phyloP scores from a whole-genome alignment of 2,113 vertebrate species.

The Arizona elegans region DNA sequence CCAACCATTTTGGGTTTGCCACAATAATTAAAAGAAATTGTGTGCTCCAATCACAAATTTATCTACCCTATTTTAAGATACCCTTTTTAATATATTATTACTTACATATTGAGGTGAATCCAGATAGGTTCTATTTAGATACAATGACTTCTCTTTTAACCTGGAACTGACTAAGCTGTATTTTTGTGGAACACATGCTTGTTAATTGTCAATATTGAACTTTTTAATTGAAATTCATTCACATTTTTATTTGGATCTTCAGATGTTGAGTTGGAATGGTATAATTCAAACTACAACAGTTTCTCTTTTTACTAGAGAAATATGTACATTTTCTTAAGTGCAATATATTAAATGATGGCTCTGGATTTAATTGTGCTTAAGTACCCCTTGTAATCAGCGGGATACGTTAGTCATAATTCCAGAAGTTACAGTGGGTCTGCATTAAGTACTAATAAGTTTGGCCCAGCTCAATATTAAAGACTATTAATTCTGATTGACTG shows the following conservation, averaged over 20 bases:
- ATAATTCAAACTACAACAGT: neutral
- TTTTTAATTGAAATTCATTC: neutral
- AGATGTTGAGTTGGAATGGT: neutral
- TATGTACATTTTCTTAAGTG: neutral
- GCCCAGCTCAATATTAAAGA: neutral
- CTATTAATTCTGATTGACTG: neutral
- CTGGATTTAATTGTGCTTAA: neutral
- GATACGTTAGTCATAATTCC: neutral
- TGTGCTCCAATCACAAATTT: neutral
- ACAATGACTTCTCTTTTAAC: neutral
- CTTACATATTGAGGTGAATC: neutral
- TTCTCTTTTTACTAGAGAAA: neutral
- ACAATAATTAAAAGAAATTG: neutral
- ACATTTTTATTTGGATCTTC: neutral
- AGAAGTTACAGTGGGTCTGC: neutral
- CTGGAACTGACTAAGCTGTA: neutral
- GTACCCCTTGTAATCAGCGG: neutral
- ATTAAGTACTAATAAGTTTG: neutral
- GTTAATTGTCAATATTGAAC: neutral
- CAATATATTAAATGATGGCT: neutral
- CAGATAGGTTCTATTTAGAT: neutral
- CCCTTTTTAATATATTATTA: neutral
- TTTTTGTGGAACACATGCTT: neutral
- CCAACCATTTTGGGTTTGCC: neutral
- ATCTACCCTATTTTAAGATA: neutral